A percentile compares a stretch with the other conserved stretches of the same genome.
phyloP scores from a whole-genome alignment of 2,797 vertebrate species.

The Erpetoichthys calabaricus region DNA sequence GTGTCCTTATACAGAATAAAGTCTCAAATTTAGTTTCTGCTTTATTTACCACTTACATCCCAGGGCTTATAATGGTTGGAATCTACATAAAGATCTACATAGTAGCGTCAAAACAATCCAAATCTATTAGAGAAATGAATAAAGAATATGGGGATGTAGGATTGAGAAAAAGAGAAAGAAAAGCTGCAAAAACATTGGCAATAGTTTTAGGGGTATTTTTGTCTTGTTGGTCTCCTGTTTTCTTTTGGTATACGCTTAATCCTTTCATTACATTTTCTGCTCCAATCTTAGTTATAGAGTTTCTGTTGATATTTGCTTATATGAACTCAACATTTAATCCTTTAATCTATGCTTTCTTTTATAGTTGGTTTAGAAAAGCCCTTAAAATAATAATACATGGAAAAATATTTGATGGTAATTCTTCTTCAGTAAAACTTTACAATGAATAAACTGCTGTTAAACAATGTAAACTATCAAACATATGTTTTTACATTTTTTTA shows the following conservation, averaged over 20 bases:
- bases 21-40: slow-evolving; percentile 2
- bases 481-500: too few species aligned
- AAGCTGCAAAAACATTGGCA: slow-evolving; percentile 9
- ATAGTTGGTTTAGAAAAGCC: slow-evolving; percentile 9
- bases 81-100: slow-evolving; percentile 9
- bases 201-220: slow-evolving; percentile 8
- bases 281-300: neutral
- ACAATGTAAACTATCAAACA: too few species aligned
- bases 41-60: slow-evolving; percentile 2
- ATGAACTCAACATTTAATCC: slow-evolving; percentile 10
- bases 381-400: slow-evolving; percentile 4
- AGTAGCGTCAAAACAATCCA: slow-evolving; percentile 7
- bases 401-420: slow-evolving; percentile 8
- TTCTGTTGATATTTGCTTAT: slow-evolving; percentile 7
- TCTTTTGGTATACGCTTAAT: neutral
- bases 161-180: slow-evolving; percentile 6
- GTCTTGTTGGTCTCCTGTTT: slow-evolving; percentile 8
- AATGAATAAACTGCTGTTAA: too few species aligned
- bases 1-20: slow-evolving; percentile 4
- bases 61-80: slow-evolving; percentile 7
- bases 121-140: neutral
- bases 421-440: slow-evolving; percentile 7
- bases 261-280: slow-evolving; percentile 3
- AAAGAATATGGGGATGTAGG: neutral
- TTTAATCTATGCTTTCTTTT: slow-evolving; percentile 8